Conservation (phyloP, 2,113 vertebrate genomes). For the Gobio gobio region DNA sequence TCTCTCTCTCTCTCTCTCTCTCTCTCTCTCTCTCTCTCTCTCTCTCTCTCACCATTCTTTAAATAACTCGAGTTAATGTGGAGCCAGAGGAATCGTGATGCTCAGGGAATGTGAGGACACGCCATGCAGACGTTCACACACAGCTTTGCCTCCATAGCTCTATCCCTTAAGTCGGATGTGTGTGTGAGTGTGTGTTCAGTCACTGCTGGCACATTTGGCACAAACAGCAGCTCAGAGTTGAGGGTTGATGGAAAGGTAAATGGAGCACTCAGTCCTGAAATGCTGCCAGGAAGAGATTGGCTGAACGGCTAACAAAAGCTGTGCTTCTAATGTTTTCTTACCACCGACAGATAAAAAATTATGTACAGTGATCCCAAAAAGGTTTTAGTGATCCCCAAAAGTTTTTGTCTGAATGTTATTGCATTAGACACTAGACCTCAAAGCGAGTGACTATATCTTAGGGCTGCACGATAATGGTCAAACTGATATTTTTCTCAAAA, state of each 20-base stretch:
- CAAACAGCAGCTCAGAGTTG: constrained; percentile 34
- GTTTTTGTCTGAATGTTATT: not conserved
- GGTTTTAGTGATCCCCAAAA: not conserved
- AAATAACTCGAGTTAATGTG: constrained; percentile 55
- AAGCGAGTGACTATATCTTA: not conserved
- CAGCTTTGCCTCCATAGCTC: constrained; percentile 7
- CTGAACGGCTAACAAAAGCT: constrained; percentile 27
- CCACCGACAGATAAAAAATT: not conserved
- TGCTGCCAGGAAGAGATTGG: constrained; percentile 32
- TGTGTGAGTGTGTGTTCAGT: constrained; percentile 28
- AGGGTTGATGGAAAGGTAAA: constrained; percentile 51
- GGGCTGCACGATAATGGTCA: not conserved
- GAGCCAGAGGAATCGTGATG: constrained; percentile 54
- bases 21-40: no score
- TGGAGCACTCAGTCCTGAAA: constrained; percentile 43
- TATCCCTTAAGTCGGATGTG: constrained; percentile 6
- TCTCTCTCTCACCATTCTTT: constrained; percentile 25
- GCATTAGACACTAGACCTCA: not conserved
- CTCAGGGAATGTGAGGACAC: constrained; percentile 47
- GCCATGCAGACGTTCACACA: constrained; percentile 11
- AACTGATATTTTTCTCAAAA: no score
- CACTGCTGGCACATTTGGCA: constrained; percentile 32
- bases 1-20: not conserved
- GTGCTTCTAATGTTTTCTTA: not conserved
- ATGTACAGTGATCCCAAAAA: not conserved